Percentiles rank a stretch among this genome's conserved stretches.
phyloP scores from a whole-genome alignment of 2,797 vertebrate genomes.

The Pseudomugil tenellus region DNA sequence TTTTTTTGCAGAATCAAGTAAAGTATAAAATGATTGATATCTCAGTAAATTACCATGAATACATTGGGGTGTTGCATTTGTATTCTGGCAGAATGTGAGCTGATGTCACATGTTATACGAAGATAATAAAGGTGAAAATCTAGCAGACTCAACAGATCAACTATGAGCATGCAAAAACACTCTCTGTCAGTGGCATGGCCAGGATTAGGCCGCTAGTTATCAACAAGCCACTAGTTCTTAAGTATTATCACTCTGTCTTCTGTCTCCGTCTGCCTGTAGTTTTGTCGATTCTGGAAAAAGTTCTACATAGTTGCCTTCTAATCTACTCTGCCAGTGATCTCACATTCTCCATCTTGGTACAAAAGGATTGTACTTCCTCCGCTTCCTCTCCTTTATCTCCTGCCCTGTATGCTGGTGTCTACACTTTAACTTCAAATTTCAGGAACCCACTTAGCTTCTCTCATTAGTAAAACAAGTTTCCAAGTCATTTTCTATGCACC shows the following conservation, averaged over 20 bases:
- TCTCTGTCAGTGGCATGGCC: background rate
- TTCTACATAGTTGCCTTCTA: background rate
- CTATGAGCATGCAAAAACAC: background rate
- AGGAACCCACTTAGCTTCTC: background rate
- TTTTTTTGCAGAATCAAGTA: background rate
- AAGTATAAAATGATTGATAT: background rate
- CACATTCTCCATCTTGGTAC: background rate
- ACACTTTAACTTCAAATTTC: background rate
- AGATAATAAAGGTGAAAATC: background rate
- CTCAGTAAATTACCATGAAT: background rate
- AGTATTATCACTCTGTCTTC: background rate
- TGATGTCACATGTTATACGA: background rate
- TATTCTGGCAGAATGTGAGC: too few species aligned
- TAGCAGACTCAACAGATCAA: background rate
- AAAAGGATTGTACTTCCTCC: background rate
- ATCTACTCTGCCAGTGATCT: background rate
- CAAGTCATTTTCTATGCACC: too few species aligned
- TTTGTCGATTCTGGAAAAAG: background rate
- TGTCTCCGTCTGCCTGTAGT: background rate
- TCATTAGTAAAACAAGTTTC: too few species aligned
- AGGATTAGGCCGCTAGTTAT: background rate
- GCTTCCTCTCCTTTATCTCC: background rate
- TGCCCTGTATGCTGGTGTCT: background rate
- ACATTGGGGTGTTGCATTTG: background rate
- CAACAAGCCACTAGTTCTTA: background rate